Evolutionary conservation across 2,888 invertebrate species (phyloP), one percentile per base, ranked within the genome.

Genomic region (Eupithecia inturbata): DNA sequence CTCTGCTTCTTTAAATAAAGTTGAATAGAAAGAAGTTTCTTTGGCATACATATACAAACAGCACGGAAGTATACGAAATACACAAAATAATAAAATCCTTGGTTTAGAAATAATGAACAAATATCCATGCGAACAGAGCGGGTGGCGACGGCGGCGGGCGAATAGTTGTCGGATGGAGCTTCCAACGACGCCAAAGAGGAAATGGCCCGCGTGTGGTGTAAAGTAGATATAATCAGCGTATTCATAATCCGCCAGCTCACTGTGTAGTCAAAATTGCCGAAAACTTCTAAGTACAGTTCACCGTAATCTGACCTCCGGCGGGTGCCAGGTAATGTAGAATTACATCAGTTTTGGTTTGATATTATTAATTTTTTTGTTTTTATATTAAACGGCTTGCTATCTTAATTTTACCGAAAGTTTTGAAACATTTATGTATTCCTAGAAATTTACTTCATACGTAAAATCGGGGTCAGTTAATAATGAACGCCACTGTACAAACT

Each of bases 111-210:
- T 28, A 60, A 60, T 60, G 28, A 60, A 60, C 16, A 60, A 60
- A 60, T 31, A 71, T 62, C 45, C 68, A 72, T 66, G 57, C 57
- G 26, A 57, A 57, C 22, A 4, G 14, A 57, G 33, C 63, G 63
- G 19, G 63, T n/a, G 31, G 33, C 62, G 62, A 3, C 31, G 63
- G 69, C 31, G 45, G 57, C 70, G 70, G 64, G 66, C 75, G 75
- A 71, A 74, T 79, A 78, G 77, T 77, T 76, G 77, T 67, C 70
- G 71, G 31, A 67, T 74, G 69, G 72, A 77, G 75, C 68, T 69
- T 75, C 67, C 73, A 66, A 73, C 74, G 77, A 75, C 74, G 69
- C 68, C 64, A 71, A 66, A 70, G 71, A 69, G 74, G 81, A 79
- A 80, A 79, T 78, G 73, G 78, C 33, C 22, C 28, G 75, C n/a